A percentile compares a stretch with the other conserved stretches of the same genome.
Evolutionary conservation across 1,140 invertebrate species (phyloP).

Genomic region (Dinoponera quadriceps): DNA sequence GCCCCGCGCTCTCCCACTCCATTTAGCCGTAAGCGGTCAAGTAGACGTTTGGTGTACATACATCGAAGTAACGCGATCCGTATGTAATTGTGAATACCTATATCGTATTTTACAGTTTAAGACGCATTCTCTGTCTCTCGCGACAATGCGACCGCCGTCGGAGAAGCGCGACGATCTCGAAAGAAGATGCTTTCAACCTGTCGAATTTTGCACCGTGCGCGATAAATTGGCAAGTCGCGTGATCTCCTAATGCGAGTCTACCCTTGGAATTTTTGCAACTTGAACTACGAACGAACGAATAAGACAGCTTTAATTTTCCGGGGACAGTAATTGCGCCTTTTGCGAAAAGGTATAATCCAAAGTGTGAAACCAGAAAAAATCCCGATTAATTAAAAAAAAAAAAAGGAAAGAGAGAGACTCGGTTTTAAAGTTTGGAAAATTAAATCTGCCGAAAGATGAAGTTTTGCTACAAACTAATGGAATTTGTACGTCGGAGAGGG

Average conservation of each 20-base stretch:
- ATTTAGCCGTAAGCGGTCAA: conserved; percentile 72
- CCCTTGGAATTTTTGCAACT: background rate
- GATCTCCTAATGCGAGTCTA: background rate
- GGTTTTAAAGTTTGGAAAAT: background rate
- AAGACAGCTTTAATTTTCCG: background rate
- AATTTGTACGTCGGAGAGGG: background rate
- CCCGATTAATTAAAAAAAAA: background rate
- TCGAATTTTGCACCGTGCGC: background rate
- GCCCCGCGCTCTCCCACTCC: background rate
- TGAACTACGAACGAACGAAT: background rate
- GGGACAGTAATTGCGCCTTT: background rate
- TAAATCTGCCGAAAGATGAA: background rate
- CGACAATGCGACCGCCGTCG: background rate
- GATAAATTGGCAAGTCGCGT: background rate
- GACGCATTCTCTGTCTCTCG: conserved; percentile 3
- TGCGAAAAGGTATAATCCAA: background rate
- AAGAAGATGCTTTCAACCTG: background rate
- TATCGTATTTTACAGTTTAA: conserved; percentile 31
- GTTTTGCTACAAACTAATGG: background rate
- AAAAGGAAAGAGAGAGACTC: background rate
- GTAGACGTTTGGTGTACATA: conserved; percentile 83
- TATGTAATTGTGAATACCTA: conserved; percentile 55
- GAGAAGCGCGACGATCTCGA: background rate
- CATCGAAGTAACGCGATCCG: conserved; percentile 73
- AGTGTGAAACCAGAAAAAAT: background rate